Evolutionary conservation across 2,888 invertebrate genomes (phyloP).

Genomic region (Byasa hedistus): DNA sequence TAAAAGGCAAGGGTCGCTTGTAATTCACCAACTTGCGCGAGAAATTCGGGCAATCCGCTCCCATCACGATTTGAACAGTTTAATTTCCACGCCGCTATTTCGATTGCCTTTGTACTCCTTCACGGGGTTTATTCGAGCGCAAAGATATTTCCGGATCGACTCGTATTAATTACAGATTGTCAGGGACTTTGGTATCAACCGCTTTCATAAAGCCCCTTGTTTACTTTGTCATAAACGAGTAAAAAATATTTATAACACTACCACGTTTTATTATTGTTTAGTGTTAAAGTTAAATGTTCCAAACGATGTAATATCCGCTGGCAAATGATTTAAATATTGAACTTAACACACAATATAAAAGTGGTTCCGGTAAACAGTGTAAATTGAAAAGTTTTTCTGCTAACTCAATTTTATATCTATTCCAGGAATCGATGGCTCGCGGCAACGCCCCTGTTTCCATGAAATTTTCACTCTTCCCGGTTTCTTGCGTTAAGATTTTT

Average conservation of each 20-base stretch:
- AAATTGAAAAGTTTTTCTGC: constrained; percentile 30
- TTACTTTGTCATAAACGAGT: no score
- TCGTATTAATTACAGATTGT: constrained; percentile 69
- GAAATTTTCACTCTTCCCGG: constrained; percentile 26
- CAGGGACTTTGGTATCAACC: constrained; percentile 8
- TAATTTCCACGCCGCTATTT: constrained; percentile 68
- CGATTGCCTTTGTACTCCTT: constrained; percentile 72
- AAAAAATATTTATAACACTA: not conserved
- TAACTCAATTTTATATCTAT: constrained; percentile 32
- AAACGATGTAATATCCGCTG: not conserved
- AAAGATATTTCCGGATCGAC: constrained; percentile 73
- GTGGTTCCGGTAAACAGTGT: constrained; percentile 17
- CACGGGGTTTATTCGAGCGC: constrained; percentile 70
- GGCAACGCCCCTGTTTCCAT: constrained; percentile 30
- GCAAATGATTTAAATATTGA: not conserved
- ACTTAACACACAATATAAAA: constrained; percentile 20
- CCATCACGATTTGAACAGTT: constrained; percentile 59
- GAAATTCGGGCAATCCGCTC: constrained; percentile 62
- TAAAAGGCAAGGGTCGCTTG: constrained; percentile 64
- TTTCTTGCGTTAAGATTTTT: constrained; percentile 8
- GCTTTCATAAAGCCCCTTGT: not conserved
- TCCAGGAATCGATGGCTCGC: constrained; percentile 29
- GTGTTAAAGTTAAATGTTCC: not conserved
- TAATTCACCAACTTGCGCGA: constrained; percentile 67
- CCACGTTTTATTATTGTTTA: not conserved